Base-by-base conservation (phyloP, 2,113 vertebrate species). In the Bombycilla garrulus region DNA sequence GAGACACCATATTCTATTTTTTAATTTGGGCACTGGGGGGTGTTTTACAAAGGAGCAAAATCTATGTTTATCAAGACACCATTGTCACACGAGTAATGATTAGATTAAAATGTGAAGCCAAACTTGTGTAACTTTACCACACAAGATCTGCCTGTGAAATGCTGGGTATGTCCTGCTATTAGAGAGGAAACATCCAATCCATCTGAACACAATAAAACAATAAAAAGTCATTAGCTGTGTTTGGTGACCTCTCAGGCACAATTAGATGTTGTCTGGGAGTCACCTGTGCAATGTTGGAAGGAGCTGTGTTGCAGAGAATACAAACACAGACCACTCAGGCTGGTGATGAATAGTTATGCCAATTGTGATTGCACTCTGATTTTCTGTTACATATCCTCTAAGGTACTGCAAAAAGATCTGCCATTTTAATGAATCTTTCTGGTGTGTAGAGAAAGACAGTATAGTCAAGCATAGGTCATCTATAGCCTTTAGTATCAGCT, bases 401-500 rank as follows among this genome's bases (percentile, higher is more conserved):
- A 94, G 69, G 83, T 81, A 74, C 50, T 65, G 56, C 83, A 86
- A 45, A 92, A 94, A 84, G 73, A 42, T 67, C 61, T 96, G 28
- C 90, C 65, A 79, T 93, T 93, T 93, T 94, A 96, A 96, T 93
- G 93, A 94, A 90, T 70, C 57, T 31, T 92, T 47, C 73, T 76
- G 72, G 38, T 86, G 57, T 33, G 28, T 51, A 35, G 76, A 76
- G 64, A 90, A 74, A 92, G 88, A 86, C 0, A 36, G 71, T 56
- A 9, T 81, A 96, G 94, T 79, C 65, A 86, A 94, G 92, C 86
- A 58, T 31, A 90, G 95, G 96, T 95, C 93, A 81, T 65, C 93
- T 50, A 85, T 95, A 94, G 93, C 95, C 96, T 61, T 93, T 69
- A 96, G 92, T 96, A 96, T 96, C 93, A 90, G 88, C 91, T 93